Base-by-base conservation (phyloP, 2,888 invertebrate species). In the Cheilosia grossa region DNA sequence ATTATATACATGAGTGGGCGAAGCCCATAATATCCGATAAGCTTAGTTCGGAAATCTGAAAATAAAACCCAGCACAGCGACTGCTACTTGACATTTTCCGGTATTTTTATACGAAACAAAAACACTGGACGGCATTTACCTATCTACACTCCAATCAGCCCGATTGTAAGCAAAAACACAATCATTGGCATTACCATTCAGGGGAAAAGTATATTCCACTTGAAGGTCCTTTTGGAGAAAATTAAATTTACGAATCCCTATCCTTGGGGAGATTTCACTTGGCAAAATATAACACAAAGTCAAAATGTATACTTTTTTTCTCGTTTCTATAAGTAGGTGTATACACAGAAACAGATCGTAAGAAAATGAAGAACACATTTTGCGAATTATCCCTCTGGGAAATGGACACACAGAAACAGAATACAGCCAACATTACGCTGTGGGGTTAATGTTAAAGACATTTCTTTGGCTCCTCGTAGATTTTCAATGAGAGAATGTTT, bases 231-330 rank as follows among this genome's bases (percentile, higher is more conserved):
- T 69, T 49, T 74, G 73, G 59, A 73, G 82, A 77, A 79, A 79
- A 83, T 83, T 79, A 79, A 79, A 83, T 83, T 83, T 83, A 61
- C 37, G 73, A 79, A 69, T 79, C 73, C 49, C 13, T 69, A 69
- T 67, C 82, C 63, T 74, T 58, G 24, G 73, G 69, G 73, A 73
- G 61, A 67, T 58, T 79, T 63, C 51, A 79, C 72, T 82, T 69
- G 66, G 27, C 73, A 63, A 56, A 73, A 79, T 24, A 30, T 67
- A 67, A 21, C 27, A 67, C 37, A 58, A 67, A 73, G 73, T 77
- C 61, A 69, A 75, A 81, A 63, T 24, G 37, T 44, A 15, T 33
- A 24, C 49, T 24, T 54, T 72, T 19, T 40, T 44, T 6, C 40
- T 15, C n/a, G 15, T 19, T 17, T 21, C 47, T 63, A 9, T 63